These are phyloP conservation scores for Lonchura striata DNA, from an alignment of 2,113 vertebrate species.

Conservation along the genomic window DNA sequence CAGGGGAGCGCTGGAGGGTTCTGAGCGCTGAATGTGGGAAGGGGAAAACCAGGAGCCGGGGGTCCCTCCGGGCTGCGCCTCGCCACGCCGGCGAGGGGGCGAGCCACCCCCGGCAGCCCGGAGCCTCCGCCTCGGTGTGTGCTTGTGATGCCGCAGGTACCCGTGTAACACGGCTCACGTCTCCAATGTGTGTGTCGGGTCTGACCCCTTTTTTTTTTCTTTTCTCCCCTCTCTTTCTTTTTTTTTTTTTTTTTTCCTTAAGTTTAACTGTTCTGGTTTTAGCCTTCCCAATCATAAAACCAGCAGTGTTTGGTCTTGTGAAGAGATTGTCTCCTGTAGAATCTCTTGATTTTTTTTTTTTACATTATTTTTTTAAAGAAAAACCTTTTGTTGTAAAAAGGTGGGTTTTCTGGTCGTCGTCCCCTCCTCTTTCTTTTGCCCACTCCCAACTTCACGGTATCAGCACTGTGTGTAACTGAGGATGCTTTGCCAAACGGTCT, in stretches of 20 bases:
- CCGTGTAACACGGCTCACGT: conserved; percentile 1
- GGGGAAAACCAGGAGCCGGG: background rate
- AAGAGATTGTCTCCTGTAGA: conserved; percentile 60
- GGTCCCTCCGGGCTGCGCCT: background rate
- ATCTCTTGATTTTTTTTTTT: conserved; percentile 29
- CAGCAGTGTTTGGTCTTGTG: conserved; percentile 81
- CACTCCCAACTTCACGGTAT: conserved; percentile 75
- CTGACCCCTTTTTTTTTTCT: background rate
- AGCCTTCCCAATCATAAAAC: conserved; percentile 73
- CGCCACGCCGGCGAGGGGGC: background rate
- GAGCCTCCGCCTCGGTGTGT: background rate
- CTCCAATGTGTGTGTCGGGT: background rate
- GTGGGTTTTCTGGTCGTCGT: conserved; percentile 53
- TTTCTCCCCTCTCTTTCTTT: accelerated
- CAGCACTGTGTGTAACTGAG: conserved; percentile 85
- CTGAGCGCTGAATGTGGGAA: background rate
- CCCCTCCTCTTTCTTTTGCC: conserved; percentile 24
- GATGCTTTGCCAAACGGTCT: conserved; percentile 83
- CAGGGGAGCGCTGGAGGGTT: background rate
- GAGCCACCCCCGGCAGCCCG: background rate
- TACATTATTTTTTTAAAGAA: background rate
- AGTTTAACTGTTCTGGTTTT: conserved; percentile 52
- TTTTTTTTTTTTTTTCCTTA: background rate
- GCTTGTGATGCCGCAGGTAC: conserved; percentile 33
- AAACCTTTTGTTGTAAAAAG: conserved; percentile 97